Conservation (phyloP, 2,888 invertebrate genomes). For the Mycalesis mineus region DNA sequence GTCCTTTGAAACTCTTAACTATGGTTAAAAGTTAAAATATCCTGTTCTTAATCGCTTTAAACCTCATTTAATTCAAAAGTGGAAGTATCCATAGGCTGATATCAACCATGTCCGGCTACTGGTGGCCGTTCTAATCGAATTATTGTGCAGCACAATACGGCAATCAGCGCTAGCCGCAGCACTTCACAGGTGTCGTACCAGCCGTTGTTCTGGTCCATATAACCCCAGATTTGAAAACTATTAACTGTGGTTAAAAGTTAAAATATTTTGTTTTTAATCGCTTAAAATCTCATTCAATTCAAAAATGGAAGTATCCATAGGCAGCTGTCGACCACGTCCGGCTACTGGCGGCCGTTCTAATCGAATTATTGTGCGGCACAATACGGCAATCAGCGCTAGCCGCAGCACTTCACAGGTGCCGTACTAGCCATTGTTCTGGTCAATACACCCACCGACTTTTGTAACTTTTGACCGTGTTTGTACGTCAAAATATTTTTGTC, state of each 20-base stretch:
- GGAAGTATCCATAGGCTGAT: conserved; percentile 16
- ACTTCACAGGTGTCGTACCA: conserved; percentile 44
- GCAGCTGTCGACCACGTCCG: conserved; percentile 31
- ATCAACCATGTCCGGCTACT: conserved; percentile 40
- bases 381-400: conserved; percentile 68
- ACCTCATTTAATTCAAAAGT: background rate
- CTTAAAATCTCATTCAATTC: background rate
- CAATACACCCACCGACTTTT: conserved; percentile 17
- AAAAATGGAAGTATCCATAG: conserved; percentile 14
- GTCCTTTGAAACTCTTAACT: too few relatives aligned
- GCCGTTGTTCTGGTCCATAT: too few relatives aligned
- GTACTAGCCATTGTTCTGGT: conserved; percentile 15
- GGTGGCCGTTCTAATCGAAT: conserved; percentile 71
- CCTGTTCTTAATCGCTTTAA: background rate
- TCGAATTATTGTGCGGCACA: conserved; percentile 77
- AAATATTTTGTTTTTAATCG: too few relatives aligned
- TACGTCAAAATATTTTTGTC: too few relatives aligned
- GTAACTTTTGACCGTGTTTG: background rate
- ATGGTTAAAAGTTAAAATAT: too few relatives aligned
- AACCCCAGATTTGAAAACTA: too few relatives aligned
- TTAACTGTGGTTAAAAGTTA: too few relatives aligned
- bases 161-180: conserved; percentile 61
- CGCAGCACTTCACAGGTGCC: conserved; percentile 49
- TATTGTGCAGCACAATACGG: conserved; percentile 74
- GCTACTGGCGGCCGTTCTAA: conserved; percentile 60